Evolutionary conservation across 2,113 vertebrate genomes (phyloP).

Genomic region (Neolamprologus hecqui): DNA sequence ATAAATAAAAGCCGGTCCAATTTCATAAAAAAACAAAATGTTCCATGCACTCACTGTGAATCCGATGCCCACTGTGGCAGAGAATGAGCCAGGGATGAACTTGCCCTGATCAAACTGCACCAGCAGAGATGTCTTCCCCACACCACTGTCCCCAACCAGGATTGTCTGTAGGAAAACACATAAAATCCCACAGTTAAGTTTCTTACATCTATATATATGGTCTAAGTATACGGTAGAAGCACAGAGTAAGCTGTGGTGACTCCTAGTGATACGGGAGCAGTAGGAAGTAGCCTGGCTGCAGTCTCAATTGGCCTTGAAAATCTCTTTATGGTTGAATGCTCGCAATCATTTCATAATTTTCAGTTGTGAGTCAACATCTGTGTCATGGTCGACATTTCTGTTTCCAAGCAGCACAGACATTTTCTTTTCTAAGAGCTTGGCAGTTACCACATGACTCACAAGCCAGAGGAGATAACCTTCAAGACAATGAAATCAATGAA

Average conservation of each 20-base stretch:
- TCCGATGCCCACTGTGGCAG: conserved; percentile 86
- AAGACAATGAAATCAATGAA: conserved; percentile 7
- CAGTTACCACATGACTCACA: conserved; percentile 22
- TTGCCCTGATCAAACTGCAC: conserved; percentile 94
- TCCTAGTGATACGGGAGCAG: not conserved
- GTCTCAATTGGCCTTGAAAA: not conserved
- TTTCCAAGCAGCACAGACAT: not conserved
- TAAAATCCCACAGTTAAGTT: not conserved
- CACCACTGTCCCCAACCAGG: conserved; percentile 86
- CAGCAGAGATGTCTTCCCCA: conserved; percentile 87
- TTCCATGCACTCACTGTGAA: conserved; percentile 74
- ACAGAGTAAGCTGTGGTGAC: not conserved
- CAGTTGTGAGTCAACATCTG: conserved; percentile 24
- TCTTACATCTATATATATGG: not conserved
- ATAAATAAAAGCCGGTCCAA: not conserved
- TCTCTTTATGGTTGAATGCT: not conserved
- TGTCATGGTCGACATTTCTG: not conserved
- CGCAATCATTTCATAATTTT: not conserved
- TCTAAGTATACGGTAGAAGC: not conserved
- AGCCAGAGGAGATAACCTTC: conserved; percentile 3
- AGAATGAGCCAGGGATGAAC: conserved; percentile 89
- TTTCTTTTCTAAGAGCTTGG: not conserved
- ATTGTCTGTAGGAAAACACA: conserved; percentile 74
- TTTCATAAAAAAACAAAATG: not conserved
- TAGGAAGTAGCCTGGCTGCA: not conserved